These are phyloP conservation scores for Microtus pennsylvanicus DNA, from an alignment of 2,113 vertebrate species.

Conservation along the genomic window DNA sequence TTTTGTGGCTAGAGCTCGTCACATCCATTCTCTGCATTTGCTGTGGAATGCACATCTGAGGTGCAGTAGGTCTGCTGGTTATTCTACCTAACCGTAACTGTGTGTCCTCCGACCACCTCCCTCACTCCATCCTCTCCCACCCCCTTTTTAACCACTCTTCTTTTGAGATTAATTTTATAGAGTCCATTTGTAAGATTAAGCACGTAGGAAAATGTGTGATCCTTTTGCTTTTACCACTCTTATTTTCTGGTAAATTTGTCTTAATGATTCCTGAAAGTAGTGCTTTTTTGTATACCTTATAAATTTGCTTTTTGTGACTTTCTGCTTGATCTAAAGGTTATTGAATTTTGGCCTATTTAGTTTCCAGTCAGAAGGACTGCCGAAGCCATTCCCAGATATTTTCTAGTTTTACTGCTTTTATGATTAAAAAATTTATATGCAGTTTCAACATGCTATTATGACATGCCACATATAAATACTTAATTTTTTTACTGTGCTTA, in stretches of 20 bases:
- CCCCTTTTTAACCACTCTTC: neutral
- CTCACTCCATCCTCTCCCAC: no score
- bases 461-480: neutral
- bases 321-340: neutral
- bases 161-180: neutral
- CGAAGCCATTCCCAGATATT: neutral
- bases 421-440: constrained; percentile 21
- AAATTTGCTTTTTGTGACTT: neutral
- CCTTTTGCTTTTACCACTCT: neutral
- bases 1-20: neutral
- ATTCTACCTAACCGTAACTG: neutral
- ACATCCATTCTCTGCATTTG: neutral
- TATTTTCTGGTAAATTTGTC: constrained; percentile 8
- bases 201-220: neutral
- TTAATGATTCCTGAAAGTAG: neutral
- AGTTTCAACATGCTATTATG: neutral
- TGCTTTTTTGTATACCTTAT: neutral
- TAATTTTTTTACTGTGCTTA: neutral
- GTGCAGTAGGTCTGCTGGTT: neutral
- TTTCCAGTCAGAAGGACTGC: constrained; percentile 11
- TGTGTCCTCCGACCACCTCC: no score
- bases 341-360: constrained; percentile 12
- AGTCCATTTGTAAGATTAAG: neutral
- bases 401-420: constrained; percentile 38
- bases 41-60: neutral